phyloP scores from a whole-genome alignment of 2,113 vertebrate species.

The Chrysemys picta region DNA sequence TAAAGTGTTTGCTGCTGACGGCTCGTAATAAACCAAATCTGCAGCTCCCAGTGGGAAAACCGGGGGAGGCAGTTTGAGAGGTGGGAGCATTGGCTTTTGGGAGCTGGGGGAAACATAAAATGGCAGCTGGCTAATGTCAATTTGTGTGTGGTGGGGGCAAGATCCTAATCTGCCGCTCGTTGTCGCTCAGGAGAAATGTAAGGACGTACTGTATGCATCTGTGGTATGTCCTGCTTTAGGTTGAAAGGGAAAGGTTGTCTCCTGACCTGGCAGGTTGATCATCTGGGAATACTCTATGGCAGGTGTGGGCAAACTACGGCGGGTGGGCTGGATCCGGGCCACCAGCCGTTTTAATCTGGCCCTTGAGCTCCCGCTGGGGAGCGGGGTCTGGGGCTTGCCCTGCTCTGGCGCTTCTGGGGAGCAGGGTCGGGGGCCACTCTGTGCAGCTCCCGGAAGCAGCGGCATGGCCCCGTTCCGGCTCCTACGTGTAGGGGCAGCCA shows the following conservation, averaged over 20 bases:
- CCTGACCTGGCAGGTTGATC: neutral
- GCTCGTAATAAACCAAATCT: neutral
- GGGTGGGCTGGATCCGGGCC: too few species aligned
- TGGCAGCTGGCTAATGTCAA: neutral
- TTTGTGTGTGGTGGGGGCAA: neutral
- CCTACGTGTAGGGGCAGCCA: too few species aligned
- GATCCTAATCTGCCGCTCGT: fast-evolving
- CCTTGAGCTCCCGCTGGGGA: too few species aligned
- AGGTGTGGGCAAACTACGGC: too few species aligned
- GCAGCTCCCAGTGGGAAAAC: neutral
- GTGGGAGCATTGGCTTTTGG: neutral
- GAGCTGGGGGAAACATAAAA: neutral
- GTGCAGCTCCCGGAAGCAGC: too few species aligned
- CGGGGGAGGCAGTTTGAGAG: neutral
- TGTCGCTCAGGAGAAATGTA: neutral
- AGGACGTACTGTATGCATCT: neutral
- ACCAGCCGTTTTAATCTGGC: too few species aligned
- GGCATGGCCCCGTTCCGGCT: too few species aligned
- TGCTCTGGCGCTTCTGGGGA: too few species aligned
- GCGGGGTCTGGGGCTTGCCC: too few species aligned
- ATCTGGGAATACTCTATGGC: neutral
- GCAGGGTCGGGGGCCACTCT: too few species aligned
- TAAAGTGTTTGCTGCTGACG: neutral
- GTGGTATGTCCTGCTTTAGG: neutral
- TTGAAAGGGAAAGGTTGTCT: neutral